Conservation (phyloP, 2,888 invertebrate species). For the Emmelina monodactyla region DNA sequence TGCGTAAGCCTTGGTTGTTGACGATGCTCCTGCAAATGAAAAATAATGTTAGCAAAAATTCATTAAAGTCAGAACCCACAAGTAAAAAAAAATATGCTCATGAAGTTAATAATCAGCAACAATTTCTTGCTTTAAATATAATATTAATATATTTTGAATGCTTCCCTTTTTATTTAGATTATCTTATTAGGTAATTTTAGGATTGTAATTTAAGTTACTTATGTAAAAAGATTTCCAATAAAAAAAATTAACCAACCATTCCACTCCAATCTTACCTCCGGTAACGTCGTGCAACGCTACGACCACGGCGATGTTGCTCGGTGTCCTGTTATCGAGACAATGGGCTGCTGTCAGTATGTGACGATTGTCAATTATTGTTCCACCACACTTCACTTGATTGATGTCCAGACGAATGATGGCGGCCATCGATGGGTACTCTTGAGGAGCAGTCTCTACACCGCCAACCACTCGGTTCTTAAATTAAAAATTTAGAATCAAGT, state of each 20-base stretch:
- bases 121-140: too few species aligned
- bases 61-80: too few species aligned
- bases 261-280: too few species aligned
- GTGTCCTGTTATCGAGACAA: constrained; percentile 45
- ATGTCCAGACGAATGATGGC: constrained; percentile 26
- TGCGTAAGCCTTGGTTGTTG: neutral
- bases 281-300: neutral
- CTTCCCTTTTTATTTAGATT: too few species aligned
- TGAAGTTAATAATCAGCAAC: too few species aligned
- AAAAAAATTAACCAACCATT: too few species aligned
- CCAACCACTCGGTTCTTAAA: constrained; percentile 49
- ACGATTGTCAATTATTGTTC: constrained; percentile 45
- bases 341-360: constrained; percentile 66
- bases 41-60: neutral
- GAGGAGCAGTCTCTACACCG: constrained; percentile 33
- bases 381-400: constrained; percentile 54
- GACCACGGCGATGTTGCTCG: constrained; percentile 28
- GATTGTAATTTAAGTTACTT: too few species aligned
- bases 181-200: too few species aligned
- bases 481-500: too few species aligned
- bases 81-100: too few species aligned
- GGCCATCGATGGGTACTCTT: constrained; percentile 45
- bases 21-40: neutral
- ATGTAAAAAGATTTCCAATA: too few species aligned
- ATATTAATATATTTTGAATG: too few species aligned